Percentiles rank a stretch among this genome's conserved stretches.
phyloP scores from a whole-genome alignment of 2,797 vertebrate genomes.

The Odontamblyopus lacepedii region DNA sequence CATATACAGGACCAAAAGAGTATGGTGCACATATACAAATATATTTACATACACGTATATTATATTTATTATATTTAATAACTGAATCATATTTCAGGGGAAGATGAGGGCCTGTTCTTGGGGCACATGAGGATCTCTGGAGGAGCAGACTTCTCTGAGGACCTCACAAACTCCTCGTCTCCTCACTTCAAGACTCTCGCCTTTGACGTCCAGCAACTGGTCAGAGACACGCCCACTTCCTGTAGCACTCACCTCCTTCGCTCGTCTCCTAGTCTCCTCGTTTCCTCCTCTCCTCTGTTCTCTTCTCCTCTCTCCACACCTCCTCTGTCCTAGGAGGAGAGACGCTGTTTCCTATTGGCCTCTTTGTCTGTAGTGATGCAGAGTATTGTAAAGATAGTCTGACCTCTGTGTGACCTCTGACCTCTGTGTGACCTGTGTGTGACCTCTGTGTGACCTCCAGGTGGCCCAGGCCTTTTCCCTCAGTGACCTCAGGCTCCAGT shows the following conservation, averaged over 20 bases:
- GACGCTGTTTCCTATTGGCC: too few relatives aligned
- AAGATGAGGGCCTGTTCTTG: constrained; percentile 3
- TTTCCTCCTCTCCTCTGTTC: too few relatives aligned
- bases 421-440: background rate
- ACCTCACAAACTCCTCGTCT: constrained; percentile 70
- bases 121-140: constrained; percentile 61
- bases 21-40: too few relatives aligned
- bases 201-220: constrained; percentile 71
- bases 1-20: too few relatives aligned
- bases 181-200: constrained; percentile 69
- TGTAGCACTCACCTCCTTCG: too few relatives aligned
- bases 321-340: too few relatives aligned
- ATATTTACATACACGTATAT: too few relatives aligned
- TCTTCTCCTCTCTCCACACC: too few relatives aligned
- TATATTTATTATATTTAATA: background rate
- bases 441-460: constrained; percentile 49
- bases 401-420: background rate
- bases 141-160: constrained; percentile 57
- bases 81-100: background rate
- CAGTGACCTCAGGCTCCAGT: constrained; percentile 44
- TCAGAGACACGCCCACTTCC: constrained; percentile 31
- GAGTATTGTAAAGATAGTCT: background rate
- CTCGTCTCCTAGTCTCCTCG: too few relatives aligned
- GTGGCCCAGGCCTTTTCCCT: constrained; percentile 54
- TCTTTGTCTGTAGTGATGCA: too few relatives aligned